phyloP scores from a whole-genome alignment of 2,888 invertebrate genomes.

The Pogonocherus hispidulus region DNA sequence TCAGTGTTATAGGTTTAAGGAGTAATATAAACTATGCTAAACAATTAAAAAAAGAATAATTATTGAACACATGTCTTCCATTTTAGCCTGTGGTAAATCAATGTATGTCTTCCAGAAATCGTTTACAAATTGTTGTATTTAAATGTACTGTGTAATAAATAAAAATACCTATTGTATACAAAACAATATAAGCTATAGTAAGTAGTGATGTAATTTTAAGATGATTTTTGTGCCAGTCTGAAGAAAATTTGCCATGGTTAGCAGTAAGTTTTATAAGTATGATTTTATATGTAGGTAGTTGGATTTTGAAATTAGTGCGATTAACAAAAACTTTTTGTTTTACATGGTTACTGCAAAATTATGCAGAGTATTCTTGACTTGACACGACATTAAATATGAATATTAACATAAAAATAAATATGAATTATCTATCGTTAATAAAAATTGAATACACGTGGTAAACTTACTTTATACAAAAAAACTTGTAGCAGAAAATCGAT shows the following conservation, averaged over 20 bases:
- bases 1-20: background rate
- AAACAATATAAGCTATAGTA: slow-evolving; percentile 7
- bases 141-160: slow-evolving; percentile 42
- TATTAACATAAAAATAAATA: no score
- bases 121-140: slow-evolving; percentile 50
- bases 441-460: no score
- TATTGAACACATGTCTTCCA: slow-evolving; percentile 55
- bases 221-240: background rate
- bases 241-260: background rate
- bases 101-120: slow-evolving; percentile 45
- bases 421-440: no score
- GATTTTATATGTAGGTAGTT: background rate
- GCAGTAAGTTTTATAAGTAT: background rate
- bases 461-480: no score
- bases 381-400: no score
- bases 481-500: no score
- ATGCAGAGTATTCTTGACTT: no score
- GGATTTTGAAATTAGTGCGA: no score
- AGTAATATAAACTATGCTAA: slow-evolving; percentile 16
- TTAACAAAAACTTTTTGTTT: no score
- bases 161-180: slow-evolving; percentile 16
- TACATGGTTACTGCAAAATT: no score
- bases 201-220: background rate
- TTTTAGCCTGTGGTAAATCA: slow-evolving; percentile 42
- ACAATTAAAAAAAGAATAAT: slow-evolving; percentile 14